Base-by-base conservation (phyloP, 2,797 vertebrate genomes). In the Taeniopygia guttata region DNA sequence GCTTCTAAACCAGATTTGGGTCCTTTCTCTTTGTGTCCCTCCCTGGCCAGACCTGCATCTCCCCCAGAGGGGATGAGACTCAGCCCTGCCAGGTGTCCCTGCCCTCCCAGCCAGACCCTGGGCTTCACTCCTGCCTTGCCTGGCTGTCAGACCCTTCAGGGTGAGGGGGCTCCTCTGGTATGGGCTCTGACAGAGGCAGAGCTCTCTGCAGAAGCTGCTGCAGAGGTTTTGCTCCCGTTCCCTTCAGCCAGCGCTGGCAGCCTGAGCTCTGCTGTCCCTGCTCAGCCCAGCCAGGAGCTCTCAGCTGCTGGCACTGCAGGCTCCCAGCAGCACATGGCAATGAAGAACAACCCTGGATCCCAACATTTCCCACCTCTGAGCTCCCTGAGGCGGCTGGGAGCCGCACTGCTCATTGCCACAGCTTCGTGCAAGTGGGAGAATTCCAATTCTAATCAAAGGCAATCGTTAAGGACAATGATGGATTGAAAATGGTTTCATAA, bases 301-400 rank as follows among this genome's bases (percentile, higher is more conserved):
- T 30, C 55, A 1, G 38, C 63, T 62, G 49, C 64, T 83, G 93
- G 88, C 95, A 70, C 59, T 32, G 67, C 76, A 93, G 94, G 84
- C 15, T 34, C 82, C 88, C 92, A 83, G 83, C 48, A 92, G 36
- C 73, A 62, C 55, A 58, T 84, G 93, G 95, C 96, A 95, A 97
- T 97, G 7, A 75, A 64, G 52, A 73, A 72, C 62, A 52, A 30
- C 70, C 74, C 75, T 25, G 60, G 70, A 90, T 43, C 34, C 27
- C 45, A 84, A 5, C 43, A 55, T 48, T 64, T 92, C 92, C 79
- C 63, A 34, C 87, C 64, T 94, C 67, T 67, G 63, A 63, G 73
- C 63, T 23, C 87, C 91, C 74, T 42, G n/a, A 87, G 91, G 85
- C 84, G 78, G 63, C 72, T 30, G 67, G 84, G 87, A 85, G 88